These are phyloP conservation scores for Hoplostethus atlanticus DNA, from an alignment of 2,797 vertebrate species.

Conservation along the genomic window DNA sequence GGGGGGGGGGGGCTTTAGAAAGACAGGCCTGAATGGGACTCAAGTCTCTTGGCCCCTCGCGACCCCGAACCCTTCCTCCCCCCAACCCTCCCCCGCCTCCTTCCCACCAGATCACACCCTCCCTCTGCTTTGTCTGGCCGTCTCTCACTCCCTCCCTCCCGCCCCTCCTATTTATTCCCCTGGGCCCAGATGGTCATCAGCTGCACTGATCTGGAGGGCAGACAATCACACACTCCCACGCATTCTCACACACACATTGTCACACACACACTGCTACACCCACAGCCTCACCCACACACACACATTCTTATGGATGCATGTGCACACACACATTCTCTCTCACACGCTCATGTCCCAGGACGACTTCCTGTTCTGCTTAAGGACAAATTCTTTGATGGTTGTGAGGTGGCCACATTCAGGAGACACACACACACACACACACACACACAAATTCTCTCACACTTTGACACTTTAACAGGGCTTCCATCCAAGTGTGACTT, in stretches of 20 bases:
- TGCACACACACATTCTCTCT: neutral
- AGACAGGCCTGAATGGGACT: slow-evolving; percentile 20
- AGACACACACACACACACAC: neutral
- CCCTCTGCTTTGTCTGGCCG: slow-evolving; percentile 44
- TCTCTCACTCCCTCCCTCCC: slow-evolving; percentile 16
- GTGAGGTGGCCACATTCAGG: too few relatives aligned
- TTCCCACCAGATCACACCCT: slow-evolving; percentile 50
- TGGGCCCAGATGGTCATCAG: slow-evolving; percentile 74
- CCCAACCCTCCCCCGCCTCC: slow-evolving; percentile 33
- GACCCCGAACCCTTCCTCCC: slow-evolving; percentile 47
- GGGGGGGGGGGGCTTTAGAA: too few relatives aligned
- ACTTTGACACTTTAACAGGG: too few relatives aligned
- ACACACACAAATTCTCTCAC: neutral
- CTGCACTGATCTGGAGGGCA: slow-evolving; percentile 56
- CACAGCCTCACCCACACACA: neutral
- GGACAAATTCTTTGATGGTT: neutral
- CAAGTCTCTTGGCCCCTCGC: slow-evolving; percentile 57
- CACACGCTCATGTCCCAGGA: neutral
- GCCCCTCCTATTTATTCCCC: slow-evolving; percentile 27
- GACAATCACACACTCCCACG: slow-evolving; percentile 50
- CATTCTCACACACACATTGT: slow-evolving; percentile 45
- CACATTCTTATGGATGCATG: slow-evolving; percentile 2
- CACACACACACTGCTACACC: slow-evolving; percentile 14
- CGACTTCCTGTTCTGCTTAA: neutral
- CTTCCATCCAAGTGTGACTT: too few relatives aligned